Percentiles rank a stretch among this genome's conserved stretches.
These are phyloP conservation scores for Theristicus caerulescens DNA, from an alignment of 2,113 vertebrate species.

Conservation along the genomic window DNA sequence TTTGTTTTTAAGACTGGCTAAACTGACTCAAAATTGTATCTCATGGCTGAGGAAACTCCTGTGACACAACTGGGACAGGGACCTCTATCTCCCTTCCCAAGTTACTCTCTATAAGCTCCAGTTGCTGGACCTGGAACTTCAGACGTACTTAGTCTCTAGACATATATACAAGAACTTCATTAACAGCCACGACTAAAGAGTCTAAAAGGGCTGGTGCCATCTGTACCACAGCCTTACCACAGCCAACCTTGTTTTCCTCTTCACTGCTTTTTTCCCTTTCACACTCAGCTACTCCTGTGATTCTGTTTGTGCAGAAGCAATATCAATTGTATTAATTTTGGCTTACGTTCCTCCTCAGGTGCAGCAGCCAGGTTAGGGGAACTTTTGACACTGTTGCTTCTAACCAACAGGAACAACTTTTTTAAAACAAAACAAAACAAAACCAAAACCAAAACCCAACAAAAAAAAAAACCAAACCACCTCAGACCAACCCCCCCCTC, in stretches of 20 bases:
- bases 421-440: neutral
- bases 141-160: neutral
- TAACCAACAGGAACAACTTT: neutral
- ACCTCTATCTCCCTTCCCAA: neutral
- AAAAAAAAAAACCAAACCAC: neutral
- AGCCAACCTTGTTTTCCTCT: neutral
- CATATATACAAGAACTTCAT: neutral
- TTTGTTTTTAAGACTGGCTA: neutral
- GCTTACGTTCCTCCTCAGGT: neutral
- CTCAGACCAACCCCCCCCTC: too few relatives aligned
- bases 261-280: slow-evolving; percentile 1
- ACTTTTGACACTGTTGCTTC: neutral
- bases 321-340: neutral
- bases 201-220: neutral
- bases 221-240: slow-evolving; percentile 16
- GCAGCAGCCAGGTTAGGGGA: slow-evolving; percentile 11
- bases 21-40: neutral
- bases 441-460: neutral
- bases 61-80: neutral
- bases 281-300: neutral
- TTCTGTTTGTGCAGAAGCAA: neutral
- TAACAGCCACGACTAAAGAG: neutral
- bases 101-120: neutral
- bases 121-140: neutral
- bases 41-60: neutral